Conservation (phyloP, 2,797 vertebrate species). For the Lophius americanus region DNA sequence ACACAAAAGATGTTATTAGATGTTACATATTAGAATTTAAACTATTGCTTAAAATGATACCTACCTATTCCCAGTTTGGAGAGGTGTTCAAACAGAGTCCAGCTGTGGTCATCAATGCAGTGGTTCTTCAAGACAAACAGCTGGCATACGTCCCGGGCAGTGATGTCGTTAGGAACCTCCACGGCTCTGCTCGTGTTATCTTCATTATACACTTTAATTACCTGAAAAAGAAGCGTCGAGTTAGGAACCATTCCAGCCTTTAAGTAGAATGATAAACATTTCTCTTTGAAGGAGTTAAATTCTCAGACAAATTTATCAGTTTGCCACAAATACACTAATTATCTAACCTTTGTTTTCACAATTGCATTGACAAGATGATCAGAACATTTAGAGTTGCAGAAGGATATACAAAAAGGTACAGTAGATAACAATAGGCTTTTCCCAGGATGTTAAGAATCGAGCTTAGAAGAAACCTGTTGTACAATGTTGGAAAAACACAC, state of each 20-base stretch:
- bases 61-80: slow-evolving; percentile 90
- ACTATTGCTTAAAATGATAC: slow-evolving; percentile 8
- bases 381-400: slow-evolving; percentile 2
- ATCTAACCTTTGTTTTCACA: not conserved
- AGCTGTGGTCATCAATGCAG: slow-evolving; percentile 95
- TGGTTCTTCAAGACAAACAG: slow-evolving; percentile 94
- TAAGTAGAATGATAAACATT: not conserved
- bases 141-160: slow-evolving; percentile 93
- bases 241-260: not conserved
- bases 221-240: slow-evolving; percentile 76
- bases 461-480: slow-evolving; percentile 4
- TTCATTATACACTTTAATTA: slow-evolving; percentile 97
- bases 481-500: slow-evolving; percentile 26
- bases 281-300: not conserved
- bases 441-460: slow-evolving; percentile 5
- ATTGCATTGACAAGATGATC: slow-evolving; percentile 3
- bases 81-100: slow-evolving; percentile 94
- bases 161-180: slow-evolving; percentile 93
- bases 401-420: not conserved
- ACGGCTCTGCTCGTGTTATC: slow-evolving; percentile 93
- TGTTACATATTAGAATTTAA: not conserved
- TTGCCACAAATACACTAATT: slow-evolving; percentile 26
- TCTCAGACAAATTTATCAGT: slow-evolving; percentile 15
- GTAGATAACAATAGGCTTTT: slow-evolving; percentile 1
- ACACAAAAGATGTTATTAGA: not conserved